A percentile compares a stretch with the other conserved stretches of the same genome.
Conservation (phyloP, 2,113 vertebrate genomes). For the Pitta sordida region DNA sequence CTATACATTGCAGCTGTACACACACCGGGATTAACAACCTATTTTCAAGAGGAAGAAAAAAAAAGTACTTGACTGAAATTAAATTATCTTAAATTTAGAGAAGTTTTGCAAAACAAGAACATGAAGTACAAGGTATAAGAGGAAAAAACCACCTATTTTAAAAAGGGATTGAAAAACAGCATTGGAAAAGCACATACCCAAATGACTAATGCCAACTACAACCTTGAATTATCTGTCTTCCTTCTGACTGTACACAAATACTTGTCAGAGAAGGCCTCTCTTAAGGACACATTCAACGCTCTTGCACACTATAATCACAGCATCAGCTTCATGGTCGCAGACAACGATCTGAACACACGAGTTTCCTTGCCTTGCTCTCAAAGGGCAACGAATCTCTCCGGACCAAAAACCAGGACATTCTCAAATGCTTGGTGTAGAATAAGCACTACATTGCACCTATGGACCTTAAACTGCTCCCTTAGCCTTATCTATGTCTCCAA, state of each 20-base stretch:
- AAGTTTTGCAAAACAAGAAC: neutral
- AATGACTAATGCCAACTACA: neutral
- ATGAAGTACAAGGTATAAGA: neutral
- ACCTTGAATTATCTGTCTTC: conserved; percentile 27
- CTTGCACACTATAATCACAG: neutral
- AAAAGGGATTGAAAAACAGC: neutral
- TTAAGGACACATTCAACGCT: conserved; percentile 2
- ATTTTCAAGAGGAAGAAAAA: neutral
- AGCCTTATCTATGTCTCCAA: neutral
- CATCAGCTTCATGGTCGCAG: neutral
- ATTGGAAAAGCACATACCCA: neutral
- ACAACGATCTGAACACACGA: neutral
- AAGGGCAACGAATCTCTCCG: neutral
- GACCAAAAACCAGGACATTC: neutral
- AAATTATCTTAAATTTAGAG: neutral
- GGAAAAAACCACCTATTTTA: neutral
- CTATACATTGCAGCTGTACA: neutral
- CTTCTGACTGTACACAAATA: neutral
- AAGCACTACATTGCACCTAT: neutral
- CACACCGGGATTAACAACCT: neutral
- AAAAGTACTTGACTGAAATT: neutral
- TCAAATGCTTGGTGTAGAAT: neutral
- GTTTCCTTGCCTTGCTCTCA: neutral
- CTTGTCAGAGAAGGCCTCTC: conserved; percentile 1
- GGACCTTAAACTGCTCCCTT: neutral